Evolutionary conservation across 2,113 vertebrate species (phyloP).

Genomic region (Clinocottus analis): DNA sequence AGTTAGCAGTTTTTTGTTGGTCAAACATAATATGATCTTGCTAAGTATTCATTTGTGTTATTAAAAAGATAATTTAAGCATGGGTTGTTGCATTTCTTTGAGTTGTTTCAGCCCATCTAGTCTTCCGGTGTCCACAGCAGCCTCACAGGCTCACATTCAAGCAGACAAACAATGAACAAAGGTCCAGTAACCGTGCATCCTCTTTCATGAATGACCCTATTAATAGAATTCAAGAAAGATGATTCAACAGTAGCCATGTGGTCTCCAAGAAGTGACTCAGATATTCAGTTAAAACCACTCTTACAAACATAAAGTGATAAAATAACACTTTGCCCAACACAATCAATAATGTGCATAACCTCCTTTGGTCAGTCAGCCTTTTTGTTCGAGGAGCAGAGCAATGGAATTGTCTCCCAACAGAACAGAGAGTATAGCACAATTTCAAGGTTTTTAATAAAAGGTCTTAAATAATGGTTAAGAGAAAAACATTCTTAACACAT

Average conservation of each 20-base stretch:
- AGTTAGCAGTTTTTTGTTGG: neutral
- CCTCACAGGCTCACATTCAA: conserved; percentile 32
- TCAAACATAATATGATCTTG: neutral
- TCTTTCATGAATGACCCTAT: conserved; percentile 63
- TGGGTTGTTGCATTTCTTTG: neutral
- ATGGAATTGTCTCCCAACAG: too few relatives aligned
- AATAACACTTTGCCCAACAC: neutral
- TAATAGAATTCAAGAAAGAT: conserved; percentile 58
- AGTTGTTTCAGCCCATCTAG: neutral
- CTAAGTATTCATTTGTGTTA: neutral
- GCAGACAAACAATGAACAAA: conserved; percentile 61
- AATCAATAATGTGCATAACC: conserved; percentile 5
- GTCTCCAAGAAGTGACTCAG: conserved; percentile 44
- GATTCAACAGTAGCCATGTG: conserved; percentile 55
- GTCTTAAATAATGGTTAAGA: too few relatives aligned
- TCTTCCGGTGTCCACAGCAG: conserved; percentile 1
- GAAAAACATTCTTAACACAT: too few relatives aligned
- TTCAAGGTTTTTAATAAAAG: too few relatives aligned
- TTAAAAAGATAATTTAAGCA: neutral
- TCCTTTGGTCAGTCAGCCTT: too few relatives aligned
- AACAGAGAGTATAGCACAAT: too few relatives aligned
- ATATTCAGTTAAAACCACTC: conserved; percentile 22
- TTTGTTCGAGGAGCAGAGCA: too few relatives aligned
- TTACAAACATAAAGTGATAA: conserved; percentile 20
- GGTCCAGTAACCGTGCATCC: conserved; percentile 26